Evolutionary conservation across 2,888 invertebrate genomes (phyloP).

Genomic region (Standfussiana lucernea): DNA sequence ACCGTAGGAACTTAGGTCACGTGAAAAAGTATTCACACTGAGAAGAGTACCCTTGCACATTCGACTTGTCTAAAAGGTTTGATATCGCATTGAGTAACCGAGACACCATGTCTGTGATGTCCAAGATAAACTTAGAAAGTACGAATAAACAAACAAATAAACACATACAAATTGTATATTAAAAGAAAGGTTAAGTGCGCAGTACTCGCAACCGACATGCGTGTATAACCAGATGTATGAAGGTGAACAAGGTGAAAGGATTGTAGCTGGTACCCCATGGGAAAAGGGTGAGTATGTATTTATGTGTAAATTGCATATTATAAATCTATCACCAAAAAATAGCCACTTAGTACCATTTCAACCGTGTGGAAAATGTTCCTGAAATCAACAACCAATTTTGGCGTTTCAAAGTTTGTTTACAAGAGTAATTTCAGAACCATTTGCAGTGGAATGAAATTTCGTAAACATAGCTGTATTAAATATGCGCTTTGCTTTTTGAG

Average conservation of each 20-base stretch:
- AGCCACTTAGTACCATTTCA: conserved; percentile 24
- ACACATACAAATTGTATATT: no score
- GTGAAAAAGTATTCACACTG: neutral
- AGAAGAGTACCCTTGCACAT: neutral
- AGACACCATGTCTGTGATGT: no score
- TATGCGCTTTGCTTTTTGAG: conserved; percentile 35
- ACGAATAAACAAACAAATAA: no score
- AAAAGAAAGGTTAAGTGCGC: no score
- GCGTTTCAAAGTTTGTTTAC: conserved; percentile 3
- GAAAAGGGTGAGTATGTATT: neutral
- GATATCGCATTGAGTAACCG: no score
- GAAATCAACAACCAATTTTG: conserved; percentile 30
- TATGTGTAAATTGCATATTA: neutral
- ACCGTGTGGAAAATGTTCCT: conserved; percentile 5
- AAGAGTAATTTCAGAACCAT: conserved; percentile 21
- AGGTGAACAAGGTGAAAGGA: no score
- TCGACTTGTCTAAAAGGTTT: neutral
- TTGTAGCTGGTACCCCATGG: no score
- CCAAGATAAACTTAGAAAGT: no score
- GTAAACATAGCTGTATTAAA: conserved; percentile 10
- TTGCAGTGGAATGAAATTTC: conserved; percentile 8
- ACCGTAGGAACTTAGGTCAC: neutral
- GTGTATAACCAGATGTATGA: no score
- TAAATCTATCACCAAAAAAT: neutral
- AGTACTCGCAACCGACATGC: no score